Evolutionary conservation across 2,797 vertebrate genomes (phyloP).

Genomic region (Nannoperca australis): DNA sequence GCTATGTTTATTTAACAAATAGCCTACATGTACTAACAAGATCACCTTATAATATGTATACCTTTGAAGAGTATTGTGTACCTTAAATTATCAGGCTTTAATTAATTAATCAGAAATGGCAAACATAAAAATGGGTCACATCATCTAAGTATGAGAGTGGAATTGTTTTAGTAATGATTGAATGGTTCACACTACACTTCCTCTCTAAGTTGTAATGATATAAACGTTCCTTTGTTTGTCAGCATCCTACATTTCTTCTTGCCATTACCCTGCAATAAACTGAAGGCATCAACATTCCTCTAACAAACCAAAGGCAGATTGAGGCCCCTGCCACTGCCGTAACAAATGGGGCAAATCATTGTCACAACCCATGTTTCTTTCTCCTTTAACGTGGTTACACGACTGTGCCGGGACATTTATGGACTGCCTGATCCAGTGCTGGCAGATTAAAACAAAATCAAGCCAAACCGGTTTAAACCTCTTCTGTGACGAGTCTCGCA

Average conservation of each 20-base stretch:
- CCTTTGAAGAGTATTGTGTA: constrained; percentile 18
- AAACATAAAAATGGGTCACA: constrained; percentile 18
- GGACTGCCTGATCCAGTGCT: constrained; percentile 83
- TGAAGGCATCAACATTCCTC: constrained; percentile 78
- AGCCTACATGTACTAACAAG: constrained; percentile 55
- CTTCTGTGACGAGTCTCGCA: constrained; percentile 69
- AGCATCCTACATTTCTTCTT: constrained; percentile 65
- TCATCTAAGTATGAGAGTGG: constrained; percentile 19
- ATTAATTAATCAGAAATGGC: constrained; percentile 42
- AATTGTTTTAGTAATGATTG: constrained; percentile 50
- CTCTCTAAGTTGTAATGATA: constrained; percentile 56
- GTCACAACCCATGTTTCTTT: constrained; percentile 83
- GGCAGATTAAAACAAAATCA: constrained; percentile 87
- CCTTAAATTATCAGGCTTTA: constrained; percentile 35
- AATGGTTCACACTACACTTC: constrained; percentile 36
- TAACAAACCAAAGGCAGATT: constrained; percentile 79
- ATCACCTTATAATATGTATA: constrained; percentile 54
- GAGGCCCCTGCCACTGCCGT: constrained; percentile 73
- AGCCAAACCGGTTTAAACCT: constrained; percentile 82
- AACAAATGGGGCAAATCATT: constrained; percentile 83
- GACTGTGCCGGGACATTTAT: constrained; percentile 82
- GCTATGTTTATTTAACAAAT: constrained; percentile 79
- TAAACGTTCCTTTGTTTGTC: constrained; percentile 67
- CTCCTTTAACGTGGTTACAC: constrained; percentile 86
- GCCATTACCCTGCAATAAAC: constrained; percentile 76